phyloP scores from a whole-genome alignment of 2,888 invertebrate genomes.

The Anoncus sp. region DNA sequence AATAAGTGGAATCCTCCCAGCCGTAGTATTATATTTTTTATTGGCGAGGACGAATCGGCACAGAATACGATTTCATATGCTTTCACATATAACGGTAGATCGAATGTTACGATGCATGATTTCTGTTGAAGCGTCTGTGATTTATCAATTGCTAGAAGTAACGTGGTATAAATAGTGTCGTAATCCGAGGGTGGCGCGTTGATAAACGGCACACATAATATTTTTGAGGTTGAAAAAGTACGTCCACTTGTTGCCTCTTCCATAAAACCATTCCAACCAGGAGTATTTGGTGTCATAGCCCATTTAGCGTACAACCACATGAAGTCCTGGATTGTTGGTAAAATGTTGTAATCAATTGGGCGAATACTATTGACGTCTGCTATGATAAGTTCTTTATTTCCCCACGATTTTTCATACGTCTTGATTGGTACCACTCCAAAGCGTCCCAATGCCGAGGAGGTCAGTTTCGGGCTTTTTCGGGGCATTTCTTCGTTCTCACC shows the following conservation, averaged over 20 bases:
- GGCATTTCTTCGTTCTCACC: background rate
- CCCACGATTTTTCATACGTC: background rate
- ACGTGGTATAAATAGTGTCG: slow-evolving; percentile 57
- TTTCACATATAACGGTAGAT: slow-evolving; percentile 59
- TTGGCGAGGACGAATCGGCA: slow-evolving; percentile 22
- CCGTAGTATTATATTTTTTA: slow-evolving; percentile 57
- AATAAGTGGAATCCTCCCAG: slow-evolving; percentile 74
- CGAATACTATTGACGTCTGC: slow-evolving; percentile 15
- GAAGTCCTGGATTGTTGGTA: slow-evolving; percentile 55
- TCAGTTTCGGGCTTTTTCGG: slow-evolving; percentile 1
- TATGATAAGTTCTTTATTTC: background rate
- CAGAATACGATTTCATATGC: slow-evolving; percentile 51
- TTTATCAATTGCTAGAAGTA: slow-evolving; percentile 47
- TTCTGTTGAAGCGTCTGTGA: slow-evolving; percentile 38
- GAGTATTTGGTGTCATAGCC: slow-evolving; percentile 70
- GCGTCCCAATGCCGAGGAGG: slow-evolving; percentile 17
- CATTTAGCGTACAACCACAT: slow-evolving; percentile 75
- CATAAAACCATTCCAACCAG: slow-evolving; percentile 78
- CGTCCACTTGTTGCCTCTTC: slow-evolving; percentile 70
- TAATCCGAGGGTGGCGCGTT: slow-evolving; percentile 57
- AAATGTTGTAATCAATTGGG: slow-evolving; percentile 29
- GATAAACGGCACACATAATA: slow-evolving; percentile 59
- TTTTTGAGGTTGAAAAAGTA: slow-evolving; percentile 63
- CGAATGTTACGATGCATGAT: slow-evolving; percentile 40
- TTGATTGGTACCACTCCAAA: slow-evolving; percentile 1